Conservation (phyloP, 1,140 invertebrate species). For the Melipona quadrifasciata region DNA sequence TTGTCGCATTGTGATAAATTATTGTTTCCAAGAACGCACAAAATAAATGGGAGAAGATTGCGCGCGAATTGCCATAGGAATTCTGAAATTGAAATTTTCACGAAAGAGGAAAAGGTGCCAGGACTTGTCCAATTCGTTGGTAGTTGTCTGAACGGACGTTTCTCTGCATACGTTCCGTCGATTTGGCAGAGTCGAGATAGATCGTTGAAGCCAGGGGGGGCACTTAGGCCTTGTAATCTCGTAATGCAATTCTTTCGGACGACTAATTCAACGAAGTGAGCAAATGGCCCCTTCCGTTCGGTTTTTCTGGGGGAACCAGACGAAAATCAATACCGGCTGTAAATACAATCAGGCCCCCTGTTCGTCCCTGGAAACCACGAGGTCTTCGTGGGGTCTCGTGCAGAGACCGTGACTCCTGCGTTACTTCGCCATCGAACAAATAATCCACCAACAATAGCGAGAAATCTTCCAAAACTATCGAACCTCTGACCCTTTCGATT, state of each 20-base stretch:
- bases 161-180: too few relatives aligned
- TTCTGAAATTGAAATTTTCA: too few relatives aligned
- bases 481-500: too few relatives aligned
- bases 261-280: conserved; percentile 64
- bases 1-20: too few relatives aligned
- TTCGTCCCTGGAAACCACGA: conserved; percentile 35
- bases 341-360: conserved; percentile 34
- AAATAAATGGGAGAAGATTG: too few relatives aligned
- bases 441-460: not conserved
- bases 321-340: conserved; percentile 65
- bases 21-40: too few relatives aligned
- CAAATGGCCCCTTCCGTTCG: conserved; percentile 55
- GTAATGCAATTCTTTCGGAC: conserved; percentile 66
- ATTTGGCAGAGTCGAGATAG: not conserved
- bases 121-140: not conserved
- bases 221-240: conserved; percentile 59
- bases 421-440: not conserved
- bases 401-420: conserved; percentile 25
- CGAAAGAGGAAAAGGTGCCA: too few relatives aligned
- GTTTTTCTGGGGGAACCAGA: conserved; percentile 28
- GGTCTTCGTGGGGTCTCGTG: conserved; percentile 37
- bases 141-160: too few relatives aligned
- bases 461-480: not conserved
- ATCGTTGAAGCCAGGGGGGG: not conserved
- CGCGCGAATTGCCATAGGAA: too few relatives aligned